Conservation (phyloP, 2,113 vertebrate genomes). For the Heptranchias perlo region DNA sequence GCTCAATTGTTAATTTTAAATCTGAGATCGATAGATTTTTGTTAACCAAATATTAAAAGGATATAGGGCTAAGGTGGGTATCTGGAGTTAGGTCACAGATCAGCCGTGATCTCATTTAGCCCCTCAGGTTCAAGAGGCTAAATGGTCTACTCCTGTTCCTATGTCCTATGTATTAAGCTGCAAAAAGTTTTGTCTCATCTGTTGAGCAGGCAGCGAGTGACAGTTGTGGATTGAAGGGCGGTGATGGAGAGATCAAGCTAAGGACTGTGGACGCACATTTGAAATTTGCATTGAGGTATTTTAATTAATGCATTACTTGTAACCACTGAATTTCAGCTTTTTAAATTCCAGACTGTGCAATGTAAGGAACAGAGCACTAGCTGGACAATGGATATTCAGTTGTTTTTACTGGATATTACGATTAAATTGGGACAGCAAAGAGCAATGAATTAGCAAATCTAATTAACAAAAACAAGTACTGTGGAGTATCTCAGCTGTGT, state of each 20-base stretch:
- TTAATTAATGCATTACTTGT: background rate
- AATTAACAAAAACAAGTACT: background rate
- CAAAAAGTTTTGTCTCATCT: too few species aligned
- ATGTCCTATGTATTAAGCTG: too few species aligned
- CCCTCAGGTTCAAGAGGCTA: too few species aligned
- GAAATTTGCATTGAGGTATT: background rate
- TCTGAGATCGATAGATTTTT: too few species aligned
- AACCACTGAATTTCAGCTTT: background rate
- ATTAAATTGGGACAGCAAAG: background rate
- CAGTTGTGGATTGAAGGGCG: background rate
- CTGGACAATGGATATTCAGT: background rate
- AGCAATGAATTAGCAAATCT: background rate
- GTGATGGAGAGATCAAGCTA: background rate
- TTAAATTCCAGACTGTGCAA: background rate
- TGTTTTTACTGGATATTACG: background rate
- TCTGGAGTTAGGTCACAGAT: too few species aligned
- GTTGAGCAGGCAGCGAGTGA: background rate
- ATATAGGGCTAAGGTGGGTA: too few species aligned
- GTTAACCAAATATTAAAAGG: too few species aligned
- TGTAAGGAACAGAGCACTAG: background rate
- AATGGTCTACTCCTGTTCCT: too few species aligned
- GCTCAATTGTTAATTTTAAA: too few species aligned
- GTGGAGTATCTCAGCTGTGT: background rate
- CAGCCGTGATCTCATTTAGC: too few species aligned
- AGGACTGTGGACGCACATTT: background rate